Evolutionary conservation across 2,797 vertebrate species (phyloP).

Genomic region (Loriculus beryllinus): DNA sequence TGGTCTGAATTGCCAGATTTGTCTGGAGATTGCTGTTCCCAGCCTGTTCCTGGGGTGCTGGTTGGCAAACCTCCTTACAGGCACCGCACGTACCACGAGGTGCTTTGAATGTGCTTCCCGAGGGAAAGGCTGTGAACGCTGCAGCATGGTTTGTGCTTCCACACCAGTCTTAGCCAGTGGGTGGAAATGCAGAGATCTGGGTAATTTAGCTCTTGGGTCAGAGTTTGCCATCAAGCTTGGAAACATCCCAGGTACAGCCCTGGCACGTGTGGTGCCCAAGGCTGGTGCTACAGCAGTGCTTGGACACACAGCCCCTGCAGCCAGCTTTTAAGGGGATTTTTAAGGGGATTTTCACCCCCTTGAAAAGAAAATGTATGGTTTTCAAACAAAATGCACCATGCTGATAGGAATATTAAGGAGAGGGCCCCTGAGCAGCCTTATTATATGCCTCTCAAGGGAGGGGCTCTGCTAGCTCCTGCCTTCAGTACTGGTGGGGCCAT

Average conservation of each 20-base stretch:
- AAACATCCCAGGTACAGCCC: rapidly evolving
- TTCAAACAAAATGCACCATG: not conserved
- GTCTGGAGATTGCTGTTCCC: conserved; percentile 16
- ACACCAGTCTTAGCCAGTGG: not conserved
- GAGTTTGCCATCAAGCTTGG: not conserved
- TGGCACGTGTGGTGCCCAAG: rapidly evolving
- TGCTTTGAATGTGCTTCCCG: not conserved
- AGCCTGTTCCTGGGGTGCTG: not conserved
- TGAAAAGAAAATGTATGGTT: not conserved
- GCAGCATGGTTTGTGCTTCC: not conserved
- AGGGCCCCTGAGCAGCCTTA: not conserved
- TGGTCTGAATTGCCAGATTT: conserved; percentile 19
- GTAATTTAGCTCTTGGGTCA: not conserved
- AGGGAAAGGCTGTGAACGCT: not conserved
- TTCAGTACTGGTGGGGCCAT: not conserved
- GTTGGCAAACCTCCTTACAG: not conserved
- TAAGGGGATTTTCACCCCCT: not conserved
- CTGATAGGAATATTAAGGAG: not conserved
- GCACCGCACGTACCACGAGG: not conserved
- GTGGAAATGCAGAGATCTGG: not conserved
- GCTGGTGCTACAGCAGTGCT: not conserved
- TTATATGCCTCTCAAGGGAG: rapidly evolving
- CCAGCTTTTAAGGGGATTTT: not conserved
- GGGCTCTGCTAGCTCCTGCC: not conserved
- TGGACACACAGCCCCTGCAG: not conserved